These are phyloP conservation scores for Hoplodrina blanda DNA, from an alignment of 2,888 invertebrate genomes.

Conservation along the genomic window DNA sequence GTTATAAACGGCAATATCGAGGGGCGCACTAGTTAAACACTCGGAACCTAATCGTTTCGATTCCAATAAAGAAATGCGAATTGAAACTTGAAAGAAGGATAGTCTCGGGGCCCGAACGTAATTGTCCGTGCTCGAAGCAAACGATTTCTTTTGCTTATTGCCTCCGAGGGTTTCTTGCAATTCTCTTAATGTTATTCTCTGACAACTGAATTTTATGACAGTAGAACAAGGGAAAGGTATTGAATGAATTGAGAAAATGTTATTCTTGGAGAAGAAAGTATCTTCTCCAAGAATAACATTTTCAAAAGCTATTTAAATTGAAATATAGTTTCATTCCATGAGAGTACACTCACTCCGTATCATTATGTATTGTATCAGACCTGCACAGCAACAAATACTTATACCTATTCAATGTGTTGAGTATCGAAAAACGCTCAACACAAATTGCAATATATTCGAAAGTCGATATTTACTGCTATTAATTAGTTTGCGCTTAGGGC, in stretches of 20 bases:
- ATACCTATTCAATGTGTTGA: constrained; percentile 11
- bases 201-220: constrained; percentile 82
- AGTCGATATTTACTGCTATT: constrained; percentile 32
- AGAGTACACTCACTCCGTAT: constrained; percentile 2
- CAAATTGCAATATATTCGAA: constrained; percentile 27
- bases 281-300: no score
- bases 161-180: constrained; percentile 80
- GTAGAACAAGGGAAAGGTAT: constrained; percentile 65
- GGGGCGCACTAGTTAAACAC: constrained; percentile 71
- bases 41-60: constrained; percentile 75
- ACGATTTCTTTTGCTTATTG: constrained; percentile 86
- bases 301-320: constrained; percentile 7
- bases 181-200: constrained; percentile 84
- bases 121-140: constrained; percentile 82
- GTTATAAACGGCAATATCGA: constrained; percentile 62
- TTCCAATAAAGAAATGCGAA: constrained; percentile 83
- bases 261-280: constrained; percentile 34
- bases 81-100: constrained; percentile 85
- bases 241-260: constrained; percentile 53
- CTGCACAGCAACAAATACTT: constrained; percentile 4
- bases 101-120: constrained; percentile 79
- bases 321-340: constrained; percentile 16
- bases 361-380: constrained; percentile 1
- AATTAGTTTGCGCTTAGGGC: constrained; percentile 24
- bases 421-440: constrained; percentile 48